Percentiles rank a stretch among this genome's conserved stretches.
Evolutionary conservation across 1,140 invertebrate genomes (phyloP).

Genomic region (Plutomurus gul): DNA sequence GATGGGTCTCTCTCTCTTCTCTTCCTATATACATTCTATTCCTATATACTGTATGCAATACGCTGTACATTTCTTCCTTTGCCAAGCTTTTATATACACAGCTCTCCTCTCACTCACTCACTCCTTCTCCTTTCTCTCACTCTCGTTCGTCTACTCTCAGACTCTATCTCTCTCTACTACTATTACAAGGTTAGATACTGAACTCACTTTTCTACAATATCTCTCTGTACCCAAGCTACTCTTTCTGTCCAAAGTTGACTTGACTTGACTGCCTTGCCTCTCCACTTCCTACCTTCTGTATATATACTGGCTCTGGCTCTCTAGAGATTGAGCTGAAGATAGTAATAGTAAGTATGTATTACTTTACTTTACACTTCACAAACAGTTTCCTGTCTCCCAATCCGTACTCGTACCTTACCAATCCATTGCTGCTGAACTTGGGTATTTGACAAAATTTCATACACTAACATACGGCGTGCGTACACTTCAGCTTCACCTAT

Average conservation of each 20-base stretch:
- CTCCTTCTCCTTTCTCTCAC: background rate
- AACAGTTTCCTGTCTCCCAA: too few species aligned
- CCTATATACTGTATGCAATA: background rate
- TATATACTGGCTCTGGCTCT: background rate
- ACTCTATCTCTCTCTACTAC: background rate
- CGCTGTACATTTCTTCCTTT: background rate
- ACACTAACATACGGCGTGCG: too few species aligned
- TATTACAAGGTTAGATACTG: background rate
- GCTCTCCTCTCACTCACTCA: background rate
- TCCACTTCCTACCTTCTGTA: background rate
- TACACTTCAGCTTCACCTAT: too few species aligned
- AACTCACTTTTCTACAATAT: background rate
- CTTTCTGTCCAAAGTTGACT: background rate
- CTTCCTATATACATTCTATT: conserved; percentile 71
- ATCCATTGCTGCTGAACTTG: too few species aligned
- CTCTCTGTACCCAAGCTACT: background rate
- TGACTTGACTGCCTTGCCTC: background rate
- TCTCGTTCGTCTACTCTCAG: background rate
- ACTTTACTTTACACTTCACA: too few species aligned
- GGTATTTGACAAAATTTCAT: too few species aligned
- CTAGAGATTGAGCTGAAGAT: too few species aligned
- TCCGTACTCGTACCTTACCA: too few species aligned
- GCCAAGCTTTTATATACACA: too few species aligned
- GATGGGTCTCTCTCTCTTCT: conserved; percentile 37
- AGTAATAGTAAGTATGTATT: too few species aligned